A percentile compares a stretch with the other conserved stretches of the same genome.
phyloP scores from a whole-genome alignment of 2,113 vertebrate genomes.

The Grallaria varia region DNA sequence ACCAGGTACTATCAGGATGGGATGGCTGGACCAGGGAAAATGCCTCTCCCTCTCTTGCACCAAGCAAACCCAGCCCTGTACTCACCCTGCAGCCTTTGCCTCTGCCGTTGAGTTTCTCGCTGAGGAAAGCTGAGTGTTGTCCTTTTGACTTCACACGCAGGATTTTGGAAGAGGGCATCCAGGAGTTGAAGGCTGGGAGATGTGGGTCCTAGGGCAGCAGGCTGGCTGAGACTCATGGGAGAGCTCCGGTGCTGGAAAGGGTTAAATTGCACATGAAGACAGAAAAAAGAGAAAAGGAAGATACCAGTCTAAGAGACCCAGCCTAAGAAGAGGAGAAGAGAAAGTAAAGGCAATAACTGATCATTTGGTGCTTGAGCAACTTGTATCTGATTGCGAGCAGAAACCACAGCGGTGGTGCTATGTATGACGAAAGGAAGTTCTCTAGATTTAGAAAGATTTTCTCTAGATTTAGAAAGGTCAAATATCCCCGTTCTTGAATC shows the following conservation, averaged over 20 bases:
- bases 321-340: background rate
- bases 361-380: rapidly evolving
- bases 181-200: background rate
- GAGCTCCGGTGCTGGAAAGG: constrained; percentile 32
- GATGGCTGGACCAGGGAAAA: background rate
- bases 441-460: background rate
- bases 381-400: background rate
- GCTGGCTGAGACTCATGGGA: constrained; percentile 7
- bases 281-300: background rate
- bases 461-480: background rate
- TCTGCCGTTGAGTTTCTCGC: background rate
- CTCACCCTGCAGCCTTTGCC: constrained; percentile 17
- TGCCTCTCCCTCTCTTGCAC: background rate
- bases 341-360: background rate
- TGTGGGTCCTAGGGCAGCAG: background rate
- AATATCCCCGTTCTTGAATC: background rate
- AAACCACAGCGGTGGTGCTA: background rate
- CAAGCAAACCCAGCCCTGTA: rapidly evolving
- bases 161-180: constrained; percentile 39
- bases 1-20: background rate
- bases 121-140: constrained; percentile 25
- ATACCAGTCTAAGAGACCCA: background rate
- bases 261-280: background rate
- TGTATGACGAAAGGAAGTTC: background rate
- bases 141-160: constrained; percentile 10